Percentiles rank a stretch among this genome's conserved stretches.
phyloP scores from a whole-genome alignment of 2,113 vertebrate genomes.

The Melanerpes formicivorus region DNA sequence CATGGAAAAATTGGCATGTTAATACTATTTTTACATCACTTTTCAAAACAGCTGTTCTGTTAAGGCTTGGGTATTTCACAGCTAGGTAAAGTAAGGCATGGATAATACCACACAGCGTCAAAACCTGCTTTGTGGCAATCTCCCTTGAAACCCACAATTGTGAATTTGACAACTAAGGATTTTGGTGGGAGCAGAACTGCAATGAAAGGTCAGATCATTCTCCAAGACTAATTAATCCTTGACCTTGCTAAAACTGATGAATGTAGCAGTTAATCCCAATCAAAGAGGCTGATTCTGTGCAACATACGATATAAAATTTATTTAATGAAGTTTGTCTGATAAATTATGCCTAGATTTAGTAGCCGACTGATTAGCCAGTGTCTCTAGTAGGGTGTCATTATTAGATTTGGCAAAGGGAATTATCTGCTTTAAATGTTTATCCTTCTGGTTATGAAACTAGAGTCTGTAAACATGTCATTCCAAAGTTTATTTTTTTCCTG shows the following conservation, averaged over 20 bases:
- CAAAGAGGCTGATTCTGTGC: neutral
- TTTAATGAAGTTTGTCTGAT: neutral
- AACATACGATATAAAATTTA: neutral
- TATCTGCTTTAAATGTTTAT: neutral
- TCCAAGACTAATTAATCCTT: neutral
- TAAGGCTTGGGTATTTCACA: neutral
- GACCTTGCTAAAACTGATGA: neutral
- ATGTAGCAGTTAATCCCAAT: neutral
- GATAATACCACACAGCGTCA: neutral
- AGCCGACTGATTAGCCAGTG: neutral
- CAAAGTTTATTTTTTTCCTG: neutral
- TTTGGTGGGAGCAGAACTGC: neutral
- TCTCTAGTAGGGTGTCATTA: neutral
- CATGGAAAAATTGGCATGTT: neutral
- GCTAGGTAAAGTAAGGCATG: neutral
- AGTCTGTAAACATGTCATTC: neutral
- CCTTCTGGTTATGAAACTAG: neutral
- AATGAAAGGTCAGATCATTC: neutral
- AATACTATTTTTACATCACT: neutral
- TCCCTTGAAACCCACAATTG: neutral
- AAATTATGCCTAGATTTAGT: neutral
- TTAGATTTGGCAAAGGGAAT: neutral
- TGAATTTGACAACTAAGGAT: neutral
- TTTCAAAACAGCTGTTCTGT: neutral
- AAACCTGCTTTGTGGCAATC: neutral